Conservation (phyloP, 1,140 invertebrate genomes). For the Lepidotrigona ventralis region DNA sequence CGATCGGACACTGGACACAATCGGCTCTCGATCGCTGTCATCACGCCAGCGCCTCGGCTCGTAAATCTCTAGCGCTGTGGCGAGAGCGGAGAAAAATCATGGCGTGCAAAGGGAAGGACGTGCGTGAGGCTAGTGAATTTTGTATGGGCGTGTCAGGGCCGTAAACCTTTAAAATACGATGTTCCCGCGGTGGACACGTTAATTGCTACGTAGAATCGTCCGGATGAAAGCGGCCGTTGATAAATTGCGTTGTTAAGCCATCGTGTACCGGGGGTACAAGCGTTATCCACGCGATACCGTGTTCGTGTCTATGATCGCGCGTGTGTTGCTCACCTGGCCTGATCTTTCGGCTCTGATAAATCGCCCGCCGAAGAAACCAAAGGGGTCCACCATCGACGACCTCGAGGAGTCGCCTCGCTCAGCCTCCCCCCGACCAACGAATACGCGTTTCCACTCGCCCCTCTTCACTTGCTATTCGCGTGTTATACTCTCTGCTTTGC, state of each 20-base stretch:
- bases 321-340: constrained; percentile 61
- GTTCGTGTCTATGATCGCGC: constrained; percentile 43
- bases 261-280: constrained; percentile 51
- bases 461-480: too few relatives aligned
- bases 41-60: not conserved
- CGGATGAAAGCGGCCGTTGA: constrained; percentile 75
- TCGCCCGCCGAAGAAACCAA: constrained; percentile 64
- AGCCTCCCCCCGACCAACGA: constrained; percentile 3
- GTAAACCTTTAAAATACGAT: constrained; percentile 76
- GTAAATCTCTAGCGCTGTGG: constrained; percentile 45
- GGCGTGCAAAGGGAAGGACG: constrained; percentile 30
- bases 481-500: too few relatives aligned
- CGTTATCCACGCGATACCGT: constrained; percentile 57
- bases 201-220: constrained; percentile 75
- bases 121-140: constrained; percentile 66
- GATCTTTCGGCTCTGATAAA: constrained; percentile 74
- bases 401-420: constrained; percentile 42
- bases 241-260: constrained; percentile 75
- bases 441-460: constrained; percentile 3
- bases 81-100: not conserved
- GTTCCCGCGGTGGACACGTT: constrained; percentile 74
- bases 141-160: constrained; percentile 72
- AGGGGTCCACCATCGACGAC: constrained; percentile 58
- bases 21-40: constrained; percentile 28
- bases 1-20: not conserved